phyloP scores from a whole-genome alignment of 2,797 vertebrate genomes.

The Aulostomus chinensis region DNA sequence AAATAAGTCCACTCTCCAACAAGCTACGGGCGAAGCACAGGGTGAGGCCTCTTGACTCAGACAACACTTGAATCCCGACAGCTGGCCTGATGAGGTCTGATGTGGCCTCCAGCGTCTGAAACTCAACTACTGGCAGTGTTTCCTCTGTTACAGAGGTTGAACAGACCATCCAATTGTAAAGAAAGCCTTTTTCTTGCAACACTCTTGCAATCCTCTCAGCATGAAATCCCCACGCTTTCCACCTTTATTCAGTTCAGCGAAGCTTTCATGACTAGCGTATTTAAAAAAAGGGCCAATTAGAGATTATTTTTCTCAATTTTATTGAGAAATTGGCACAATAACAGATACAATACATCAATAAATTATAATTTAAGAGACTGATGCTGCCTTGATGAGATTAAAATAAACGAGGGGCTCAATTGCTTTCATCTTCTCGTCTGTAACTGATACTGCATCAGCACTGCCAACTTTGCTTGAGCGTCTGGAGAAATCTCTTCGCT shows the following conservation, averaged over 20 bases:
- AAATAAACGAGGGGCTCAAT: too few species aligned
- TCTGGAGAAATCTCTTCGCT: too few species aligned
- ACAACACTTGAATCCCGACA: conserved; percentile 62
- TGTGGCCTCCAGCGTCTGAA: conserved; percentile 45
- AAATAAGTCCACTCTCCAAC: conserved; percentile 11
- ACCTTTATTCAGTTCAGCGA: conserved; percentile 5
- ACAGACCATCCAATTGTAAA: conserved; percentile 34
- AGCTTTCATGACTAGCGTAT: neutral
- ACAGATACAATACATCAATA: neutral
- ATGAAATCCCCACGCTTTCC: conserved; percentile 3
- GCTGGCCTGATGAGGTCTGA: conserved; percentile 61
- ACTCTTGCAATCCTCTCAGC: conserved; percentile 4
- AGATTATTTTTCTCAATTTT: neutral
- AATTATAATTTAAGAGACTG: neutral
- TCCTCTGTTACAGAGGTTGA: conserved; percentile 37
- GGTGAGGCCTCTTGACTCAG: conserved; percentile 39
- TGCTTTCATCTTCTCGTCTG: neutral
- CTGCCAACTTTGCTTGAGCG: too few species aligned
- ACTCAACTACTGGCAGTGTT: conserved; percentile 23
- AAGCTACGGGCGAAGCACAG: conserved; percentile 24
- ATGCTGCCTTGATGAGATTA: neutral
- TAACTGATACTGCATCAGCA: neutral
- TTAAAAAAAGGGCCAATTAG: too few species aligned
- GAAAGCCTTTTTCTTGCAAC: neutral
- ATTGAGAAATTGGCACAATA: neutral